Evolutionary conservation across 2,797 vertebrate species (phyloP), one percentile per base, ranked within the genome.

Genomic region (Platyrinchus mystaceus): DNA sequence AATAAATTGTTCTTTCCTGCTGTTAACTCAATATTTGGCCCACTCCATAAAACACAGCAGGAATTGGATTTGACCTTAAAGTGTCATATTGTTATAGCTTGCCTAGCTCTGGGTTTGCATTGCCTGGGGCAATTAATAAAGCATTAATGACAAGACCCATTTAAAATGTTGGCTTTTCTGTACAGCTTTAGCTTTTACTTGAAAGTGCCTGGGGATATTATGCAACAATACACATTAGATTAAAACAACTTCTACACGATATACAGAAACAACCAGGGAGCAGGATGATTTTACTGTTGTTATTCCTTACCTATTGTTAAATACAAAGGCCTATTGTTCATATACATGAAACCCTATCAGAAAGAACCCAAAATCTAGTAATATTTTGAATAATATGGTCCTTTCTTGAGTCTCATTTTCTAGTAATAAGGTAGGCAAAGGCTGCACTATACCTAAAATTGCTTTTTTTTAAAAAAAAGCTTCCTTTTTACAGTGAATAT

Each of bases 111-210:
- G 98, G 97, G 98, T 98, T 98, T 98, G 97, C 96, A 97, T 98
- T 97, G 98, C 99, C 99, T 96, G 96, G 73, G 98, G 99, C 99
- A 99, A 99, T 99, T 99, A 99, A 99, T 99, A 99, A 99, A 99
- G 99, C 99, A 99, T 99, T 99, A 99, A 99, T 99, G 99, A 99
- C 99, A 99, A 99, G 99, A 98, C 98, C 98, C 98, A 99, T 99
- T 99, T 99, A 98, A 99, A 99, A 99, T 98, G 98, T 98, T 98
- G 98, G 98, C 98, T 98, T 98, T 98, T 98, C 98, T 98, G 97
- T 98, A 98, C 90, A 97, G 98, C 98, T 98, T 98, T 97, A 97
- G 98, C 98, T 98, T 98, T 98, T 98, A 97, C 98, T 98, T 96
- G 95, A 93, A 97, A 97, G 91, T 97, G 98, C 98, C 98, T 97